A percentile compares a stretch with the other conserved stretches of the same genome.
Evolutionary conservation across 1,140 invertebrate species (phyloP).

Genomic region (Grapholita molesta): DNA sequence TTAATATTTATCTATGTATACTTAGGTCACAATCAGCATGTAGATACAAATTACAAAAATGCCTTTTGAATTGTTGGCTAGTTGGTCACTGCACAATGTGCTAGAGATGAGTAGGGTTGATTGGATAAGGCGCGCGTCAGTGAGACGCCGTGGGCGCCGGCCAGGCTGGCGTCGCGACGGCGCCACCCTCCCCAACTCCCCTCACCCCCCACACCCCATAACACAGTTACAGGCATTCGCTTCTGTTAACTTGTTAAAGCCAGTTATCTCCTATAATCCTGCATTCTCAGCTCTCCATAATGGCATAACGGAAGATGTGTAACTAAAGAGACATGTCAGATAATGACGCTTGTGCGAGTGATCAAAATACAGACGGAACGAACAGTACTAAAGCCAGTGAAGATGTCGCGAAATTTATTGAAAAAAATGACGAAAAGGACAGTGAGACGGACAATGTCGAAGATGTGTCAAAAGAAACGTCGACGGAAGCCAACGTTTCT

Average conservation of each 20-base stretch:
- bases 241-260: constrained; percentile 1
- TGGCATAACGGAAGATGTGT: constrained; percentile 11
- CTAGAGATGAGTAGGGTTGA: constrained; percentile 23
- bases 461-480: constrained; percentile 39
- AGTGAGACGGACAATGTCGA: constrained; percentile 35
- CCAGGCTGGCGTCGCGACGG: constrained; percentile 69
- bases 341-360: constrained; percentile 56
- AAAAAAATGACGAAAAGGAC: constrained; percentile 31
- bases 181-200: constrained; percentile 35
- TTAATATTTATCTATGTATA: too few relatives aligned
- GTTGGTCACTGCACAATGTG: neutral
- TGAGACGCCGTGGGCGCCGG: constrained; percentile 56
- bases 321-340: constrained; percentile 61
- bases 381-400: constrained; percentile 24
- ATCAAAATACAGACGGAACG: constrained; percentile 30
- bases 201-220: constrained; percentile 23
- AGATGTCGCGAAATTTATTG: constrained; percentile 23
- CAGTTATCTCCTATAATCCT: neutral
- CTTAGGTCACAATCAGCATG: too few relatives aligned
- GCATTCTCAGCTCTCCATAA: neutral
- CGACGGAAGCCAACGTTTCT: constrained; percentile 21
- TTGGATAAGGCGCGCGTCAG: constrained; percentile 47
- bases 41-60: too few relatives aligned
- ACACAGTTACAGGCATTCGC: constrained; percentile 11
- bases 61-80: neutral